Percentiles rank a stretch among this genome's conserved stretches.
These are phyloP conservation scores for Zaprionus lineosus DNA, from an alignment of 2,888 invertebrate species.

Conservation along the genomic window DNA sequence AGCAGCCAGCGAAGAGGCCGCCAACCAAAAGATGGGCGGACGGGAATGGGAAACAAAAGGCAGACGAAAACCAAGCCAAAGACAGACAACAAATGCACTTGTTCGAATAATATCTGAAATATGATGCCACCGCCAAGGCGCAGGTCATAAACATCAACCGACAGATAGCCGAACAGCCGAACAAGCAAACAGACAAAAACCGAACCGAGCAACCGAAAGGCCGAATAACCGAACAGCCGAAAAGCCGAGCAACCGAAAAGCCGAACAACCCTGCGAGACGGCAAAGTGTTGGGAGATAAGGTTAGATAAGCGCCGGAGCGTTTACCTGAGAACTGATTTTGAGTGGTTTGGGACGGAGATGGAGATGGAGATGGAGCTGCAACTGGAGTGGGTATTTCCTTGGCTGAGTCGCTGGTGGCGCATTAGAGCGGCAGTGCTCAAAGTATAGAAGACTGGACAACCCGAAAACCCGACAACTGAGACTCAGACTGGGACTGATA, in stretches of 20 bases:
- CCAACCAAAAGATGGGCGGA: slow-evolving; percentile 9
- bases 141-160: slow-evolving; percentile 73
- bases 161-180: slow-evolving; percentile 16
- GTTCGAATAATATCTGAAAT: slow-evolving; percentile 69
- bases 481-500: slow-evolving; percentile 26
- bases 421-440: slow-evolving; percentile 36
- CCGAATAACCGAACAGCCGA: too few species aligned
- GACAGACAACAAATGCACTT: slow-evolving; percentile 67
- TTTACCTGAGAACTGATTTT: slow-evolving; percentile 42
- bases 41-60: slow-evolving; percentile 22
- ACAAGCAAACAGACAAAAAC: too few species aligned
- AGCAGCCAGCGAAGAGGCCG: slow-evolving; percentile 5
- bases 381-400: slow-evolving; percentile 28
- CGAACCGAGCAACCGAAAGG: slow-evolving; percentile 15
- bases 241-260: too few species aligned
- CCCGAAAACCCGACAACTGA: slow-evolving; percentile 9
- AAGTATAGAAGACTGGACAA: slow-evolving; percentile 12
- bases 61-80: slow-evolving; percentile 14
- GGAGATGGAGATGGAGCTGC: slow-evolving; percentile 3
- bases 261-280: slow-evolving; percentile 28
- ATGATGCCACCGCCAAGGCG: slow-evolving; percentile 68
- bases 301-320: slow-evolving; percentile 68
- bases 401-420: neutral
- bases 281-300: slow-evolving; percentile 74
- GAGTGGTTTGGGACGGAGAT: slow-evolving; percentile 9